A percentile compares a stretch with the other conserved stretches of the same genome.
phyloP scores from a whole-genome alignment of 2,888 invertebrate species.

The Neoscelio sp. region DNA sequence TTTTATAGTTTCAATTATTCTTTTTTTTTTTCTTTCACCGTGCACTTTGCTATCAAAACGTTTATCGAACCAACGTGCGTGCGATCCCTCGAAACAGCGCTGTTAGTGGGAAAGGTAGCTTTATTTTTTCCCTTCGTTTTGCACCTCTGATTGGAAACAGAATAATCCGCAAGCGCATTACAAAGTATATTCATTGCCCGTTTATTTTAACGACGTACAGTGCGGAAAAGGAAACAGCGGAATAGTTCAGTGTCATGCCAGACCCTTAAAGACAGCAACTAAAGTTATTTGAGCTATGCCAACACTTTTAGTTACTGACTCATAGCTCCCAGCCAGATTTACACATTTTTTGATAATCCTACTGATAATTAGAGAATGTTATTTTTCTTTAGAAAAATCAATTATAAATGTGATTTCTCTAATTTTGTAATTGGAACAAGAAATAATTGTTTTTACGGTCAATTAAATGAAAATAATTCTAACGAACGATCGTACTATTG shows the following conservation, averaged over 20 bases:
- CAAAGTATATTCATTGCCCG: conserved; percentile 35
- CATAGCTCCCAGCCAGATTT: conserved; percentile 72
- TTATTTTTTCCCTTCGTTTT: no score
- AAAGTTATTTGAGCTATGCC: conserved; percentile 74
- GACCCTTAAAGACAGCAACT: conserved; percentile 68
- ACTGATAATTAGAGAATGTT: conserved; percentile 12
- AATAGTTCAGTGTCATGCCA: conserved; percentile 74
- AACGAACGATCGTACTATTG: conserved; percentile 26
- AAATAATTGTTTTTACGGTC: no score
- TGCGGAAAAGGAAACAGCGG: conserved; percentile 67
- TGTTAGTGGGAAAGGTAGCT: no score
- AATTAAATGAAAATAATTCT: neutral
- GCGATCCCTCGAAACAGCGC: no score
- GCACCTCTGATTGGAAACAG: neutral
- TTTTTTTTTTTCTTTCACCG: conserved; percentile 16
- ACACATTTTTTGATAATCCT: conserved; percentile 31
- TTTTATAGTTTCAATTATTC: no score
- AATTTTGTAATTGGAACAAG: no score
- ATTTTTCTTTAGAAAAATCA: no score
- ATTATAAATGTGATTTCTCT: no score
- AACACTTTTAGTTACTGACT: conserved; percentile 77
- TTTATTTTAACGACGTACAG: conserved; percentile 62
- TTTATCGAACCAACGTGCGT: neutral
- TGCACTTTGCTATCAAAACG: conserved; percentile 4
- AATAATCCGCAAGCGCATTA: neutral